Evolutionary conservation across 2,797 vertebrate genomes (phyloP).

Genomic region (Antennarius maculatus): DNA sequence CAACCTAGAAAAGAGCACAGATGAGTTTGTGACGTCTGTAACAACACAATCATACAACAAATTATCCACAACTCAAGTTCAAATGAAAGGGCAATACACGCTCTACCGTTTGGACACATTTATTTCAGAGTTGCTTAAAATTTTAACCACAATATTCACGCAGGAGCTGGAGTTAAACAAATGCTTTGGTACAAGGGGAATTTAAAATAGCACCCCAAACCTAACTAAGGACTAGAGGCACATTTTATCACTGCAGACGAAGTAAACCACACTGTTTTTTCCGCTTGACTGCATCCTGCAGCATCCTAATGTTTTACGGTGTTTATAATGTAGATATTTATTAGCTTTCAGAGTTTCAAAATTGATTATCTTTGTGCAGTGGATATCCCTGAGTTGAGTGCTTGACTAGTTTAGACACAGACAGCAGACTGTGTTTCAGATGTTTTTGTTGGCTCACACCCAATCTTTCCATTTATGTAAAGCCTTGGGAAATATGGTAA

Average conservation of each 20-base stretch:
- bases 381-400: constrained; percentile 12
- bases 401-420: constrained; percentile 39
- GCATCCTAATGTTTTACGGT: constrained; percentile 6
- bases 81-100: constrained; percentile 1
- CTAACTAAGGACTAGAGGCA: too few species aligned
- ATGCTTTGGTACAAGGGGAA: too few species aligned
- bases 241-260: constrained; percentile 8
- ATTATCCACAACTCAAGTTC: constrained; percentile 7
- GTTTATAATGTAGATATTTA: constrained; percentile 40
- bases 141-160: not conserved
- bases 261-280: not conserved
- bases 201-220: too few species aligned
- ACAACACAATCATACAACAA: constrained; percentile 9
- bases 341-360: constrained; percentile 38
- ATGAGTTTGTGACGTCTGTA: constrained; percentile 25
- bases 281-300: constrained; percentile 13
- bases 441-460: constrained; percentile 36
- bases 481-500: constrained; percentile 51
- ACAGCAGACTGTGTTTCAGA: constrained; percentile 58
- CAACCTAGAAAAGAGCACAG: constrained; percentile 35
- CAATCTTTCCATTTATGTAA: constrained; percentile 58
- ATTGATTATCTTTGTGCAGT: constrained; percentile 30
- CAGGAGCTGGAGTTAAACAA: not conserved
- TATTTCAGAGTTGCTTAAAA: not conserved
- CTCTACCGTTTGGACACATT: constrained; percentile 2